Evolutionary conservation across 2,113 vertebrate genomes (phyloP).

Genomic region (Leucopternis melanops): DNA sequence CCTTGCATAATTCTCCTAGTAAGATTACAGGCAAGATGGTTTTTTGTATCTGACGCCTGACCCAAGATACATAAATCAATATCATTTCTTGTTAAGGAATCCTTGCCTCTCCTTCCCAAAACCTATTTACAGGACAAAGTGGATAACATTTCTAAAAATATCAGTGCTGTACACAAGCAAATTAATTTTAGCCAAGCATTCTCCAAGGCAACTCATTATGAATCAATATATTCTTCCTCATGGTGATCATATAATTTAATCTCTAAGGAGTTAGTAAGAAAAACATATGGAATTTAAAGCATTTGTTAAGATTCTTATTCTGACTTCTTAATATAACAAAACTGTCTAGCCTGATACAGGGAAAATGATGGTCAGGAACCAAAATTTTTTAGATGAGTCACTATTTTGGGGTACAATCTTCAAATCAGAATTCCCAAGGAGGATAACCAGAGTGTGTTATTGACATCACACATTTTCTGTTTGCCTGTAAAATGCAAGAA

Average conservation of each 20-base stretch:
- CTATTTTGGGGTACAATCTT: not conserved
- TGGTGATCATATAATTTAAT: not conserved
- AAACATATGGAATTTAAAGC: not conserved
- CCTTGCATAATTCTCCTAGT: not conserved
- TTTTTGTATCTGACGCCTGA: not conserved
- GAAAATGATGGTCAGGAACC: not conserved
- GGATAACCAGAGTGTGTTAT: not conserved
- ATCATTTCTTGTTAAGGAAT: not conserved
- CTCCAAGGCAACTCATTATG: not conserved
- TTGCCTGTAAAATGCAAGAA: not conserved
- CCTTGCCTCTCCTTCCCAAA: not conserved
- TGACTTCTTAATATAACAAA: not conserved
- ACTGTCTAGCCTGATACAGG: not conserved
- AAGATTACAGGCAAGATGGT: not conserved
- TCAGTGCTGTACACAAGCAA: not conserved
- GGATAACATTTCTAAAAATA: not conserved
- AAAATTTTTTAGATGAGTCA: not conserved
- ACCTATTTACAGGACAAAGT: not conserved
- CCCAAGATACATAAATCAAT: not conserved
- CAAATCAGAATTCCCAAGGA: not conserved
- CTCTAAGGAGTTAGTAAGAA: not conserved
- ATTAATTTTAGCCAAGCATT: not conserved
- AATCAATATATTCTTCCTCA: not conserved
- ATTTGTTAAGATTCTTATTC: not conserved
- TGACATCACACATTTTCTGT: not conserved